Evolutionary conservation across 2,113 vertebrate species (phyloP).

Genomic region (Herpetotheres cachinnans): DNA sequence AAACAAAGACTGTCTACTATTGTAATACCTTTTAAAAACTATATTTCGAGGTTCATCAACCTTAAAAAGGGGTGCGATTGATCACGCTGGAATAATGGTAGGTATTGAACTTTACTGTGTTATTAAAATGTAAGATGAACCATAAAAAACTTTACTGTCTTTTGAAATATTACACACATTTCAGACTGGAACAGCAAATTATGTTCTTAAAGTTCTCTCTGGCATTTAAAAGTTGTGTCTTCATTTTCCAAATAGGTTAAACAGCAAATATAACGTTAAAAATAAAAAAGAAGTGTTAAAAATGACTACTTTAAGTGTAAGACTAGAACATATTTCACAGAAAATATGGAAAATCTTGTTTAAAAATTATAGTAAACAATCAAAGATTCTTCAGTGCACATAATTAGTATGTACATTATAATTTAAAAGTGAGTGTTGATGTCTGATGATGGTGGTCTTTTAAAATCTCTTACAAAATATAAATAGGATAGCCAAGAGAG

Average conservation of each 20-base stretch:
- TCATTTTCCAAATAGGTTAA: conserved; percentile 24
- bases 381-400: conserved; percentile 67
- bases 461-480: conserved; percentile 70
- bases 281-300: conserved; percentile 19
- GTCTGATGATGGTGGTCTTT: conserved; percentile 46
- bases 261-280: conserved; percentile 32
- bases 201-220: conserved; percentile 40
- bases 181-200: not conserved
- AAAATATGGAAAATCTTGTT: conserved; percentile 49
- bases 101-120: not conserved
- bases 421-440: conserved; percentile 62
- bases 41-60: not conserved
- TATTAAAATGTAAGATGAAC: conserved; percentile 11
- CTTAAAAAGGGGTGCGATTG: not conserved
- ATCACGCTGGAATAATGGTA: not conserved
- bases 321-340: conserved; percentile 5
- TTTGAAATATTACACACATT: conserved; percentile 20
- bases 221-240: conserved; percentile 9
- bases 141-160: not conserved
- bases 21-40: not conserved
- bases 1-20: not conserved
- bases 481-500: conserved; percentile 54
- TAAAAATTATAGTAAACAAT: conserved; percentile 63
- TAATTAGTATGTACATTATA: conserved; percentile 68
- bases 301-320: conserved; percentile 27